Base-by-base conservation (phyloP, 1,140 invertebrate genomes). In the Chlorops oryzae region DNA sequence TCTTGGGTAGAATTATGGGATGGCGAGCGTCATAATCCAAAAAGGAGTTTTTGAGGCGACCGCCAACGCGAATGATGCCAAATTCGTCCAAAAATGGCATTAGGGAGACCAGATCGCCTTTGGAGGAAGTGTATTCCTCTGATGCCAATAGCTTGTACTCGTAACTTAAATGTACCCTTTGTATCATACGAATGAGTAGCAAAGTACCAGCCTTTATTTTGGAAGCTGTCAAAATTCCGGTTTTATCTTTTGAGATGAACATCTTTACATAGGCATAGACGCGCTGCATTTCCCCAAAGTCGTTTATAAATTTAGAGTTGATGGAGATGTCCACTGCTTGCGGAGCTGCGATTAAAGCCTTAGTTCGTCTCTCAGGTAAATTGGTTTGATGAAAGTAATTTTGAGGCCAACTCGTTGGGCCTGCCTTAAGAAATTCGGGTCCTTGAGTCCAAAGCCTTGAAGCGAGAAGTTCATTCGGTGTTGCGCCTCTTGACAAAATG, bases 401-500 rank as follows among this genome's bases (percentile, higher is more conserved):
- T n/a, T n/a, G n/a, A n/a, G n/a, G n/a, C n/a, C n/a, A n/a, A n/a
- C n/a, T n/a, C n/a, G n/a, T n/a, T n/a, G n/a, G n/a, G n/a, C n/a
- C n/a, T n/a, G n/a, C n/a, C n/a, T n/a, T n/a, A n/a, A n/a, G n/a
- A n/a, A n/a, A n/a, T n/a, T n/a, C n/a, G n/a, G n/a, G n/a, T n/a
- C n/a, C n/a, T n/a, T n/a, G n/a, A n/a, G n/a, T n/a, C n/a, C n/a
- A n/a, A n/a, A n/a, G n/a, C n/a, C n/a, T n/a, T n/a, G n/a, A n/a
- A n/a, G n/a, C n/a, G n/a, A n/a, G n/a, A n/a, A n/a, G n/a, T n/a
- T n/a, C n/a, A n/a, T n/a, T n/a, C n/a, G n/a, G n/a, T n/a, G n/a
- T n/a, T n/a, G n/a, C n/a, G n/a, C n/a, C 65, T 17, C 65, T 43
- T 0, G 66, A 72, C 1, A 62, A 39, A 4, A 62, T 25, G 42